Conservation (phyloP, 2,888 invertebrate genomes). For the Metacarcinus magister region DNA sequence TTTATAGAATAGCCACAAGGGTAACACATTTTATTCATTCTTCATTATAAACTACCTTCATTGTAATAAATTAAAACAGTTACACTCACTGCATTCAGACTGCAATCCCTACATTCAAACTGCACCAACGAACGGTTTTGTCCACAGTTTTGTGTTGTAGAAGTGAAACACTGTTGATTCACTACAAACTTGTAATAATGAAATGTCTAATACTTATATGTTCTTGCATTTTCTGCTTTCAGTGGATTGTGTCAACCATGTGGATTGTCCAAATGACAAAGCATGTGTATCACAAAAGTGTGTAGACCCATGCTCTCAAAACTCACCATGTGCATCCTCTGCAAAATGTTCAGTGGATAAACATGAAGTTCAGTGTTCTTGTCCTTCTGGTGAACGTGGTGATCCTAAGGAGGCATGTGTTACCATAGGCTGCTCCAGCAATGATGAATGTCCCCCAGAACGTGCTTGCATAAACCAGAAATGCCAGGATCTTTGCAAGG, state of each 20-base stretch:
- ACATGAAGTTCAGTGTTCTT: slow-evolving; percentile 90
- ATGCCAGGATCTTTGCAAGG: slow-evolving; percentile 89
- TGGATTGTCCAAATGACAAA: slow-evolving; percentile 92
- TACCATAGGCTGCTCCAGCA: slow-evolving; percentile 85
- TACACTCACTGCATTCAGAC: background rate
- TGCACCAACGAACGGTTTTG: background rate
- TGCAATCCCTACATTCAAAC: background rate
- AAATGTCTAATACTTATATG: background rate
- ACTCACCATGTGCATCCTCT: slow-evolving; percentile 89
- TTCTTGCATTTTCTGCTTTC: slow-evolving; percentile 83
- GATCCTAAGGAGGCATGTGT: slow-evolving; percentile 84
- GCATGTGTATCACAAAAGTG: slow-evolving; percentile 91
- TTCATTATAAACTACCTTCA: background rate
- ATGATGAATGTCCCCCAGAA: slow-evolving; percentile 90
- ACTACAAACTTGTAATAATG: background rate
- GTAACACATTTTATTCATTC: background rate
- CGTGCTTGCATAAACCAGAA: slow-evolving; percentile 89
- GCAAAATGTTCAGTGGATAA: slow-evolving; percentile 84
- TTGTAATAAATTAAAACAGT: background rate
- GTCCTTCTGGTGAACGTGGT: slow-evolving; percentile 91
- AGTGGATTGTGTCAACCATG: slow-evolving; percentile 92
- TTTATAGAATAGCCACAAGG: too few relatives aligned
- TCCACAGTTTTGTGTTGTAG: background rate
- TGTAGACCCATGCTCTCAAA: slow-evolving; percentile 92
- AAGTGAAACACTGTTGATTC: too few relatives aligned